Conservation (phyloP, 2,113 vertebrate genomes). For the Lathamus discolor region DNA sequence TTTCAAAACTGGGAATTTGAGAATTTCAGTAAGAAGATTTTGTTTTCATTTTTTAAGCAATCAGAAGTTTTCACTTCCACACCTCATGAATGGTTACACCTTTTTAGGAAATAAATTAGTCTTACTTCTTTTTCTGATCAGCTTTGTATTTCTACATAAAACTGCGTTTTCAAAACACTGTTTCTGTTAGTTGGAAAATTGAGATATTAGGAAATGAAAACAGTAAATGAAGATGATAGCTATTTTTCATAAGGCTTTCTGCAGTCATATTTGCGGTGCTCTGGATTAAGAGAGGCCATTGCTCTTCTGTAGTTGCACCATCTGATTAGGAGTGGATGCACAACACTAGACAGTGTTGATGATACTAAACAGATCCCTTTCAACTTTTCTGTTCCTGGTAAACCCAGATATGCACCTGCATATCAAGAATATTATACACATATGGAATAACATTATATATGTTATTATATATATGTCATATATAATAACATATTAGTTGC, state of each 20-base stretch:
- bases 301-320: neutral
- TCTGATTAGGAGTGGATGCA: neutral
- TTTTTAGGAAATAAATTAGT: neutral
- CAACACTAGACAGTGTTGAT: rapidly evolving
- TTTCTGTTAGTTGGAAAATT: neutral
- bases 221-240: neutral
- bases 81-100: rapidly evolving
- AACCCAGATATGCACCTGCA: neutral
- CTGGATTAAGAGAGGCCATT: neutral
- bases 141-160: neutral
- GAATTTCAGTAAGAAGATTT: neutral
- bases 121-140: neutral
- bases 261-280: neutral
- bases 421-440: neutral
- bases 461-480: neutral
- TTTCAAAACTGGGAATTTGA: neutral
- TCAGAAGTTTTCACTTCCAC: neutral
- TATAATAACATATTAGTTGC: neutral
- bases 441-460: neutral
- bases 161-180: neutral
- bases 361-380: neutral
- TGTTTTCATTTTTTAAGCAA: neutral
- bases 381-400: neutral
- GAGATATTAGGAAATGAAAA: neutral
- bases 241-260: neutral